A percentile compares a stretch with the other conserved stretches of the same genome.
Evolutionary conservation across 2,797 vertebrate genomes (phyloP).

Genomic region (Gila robusta): DNA sequence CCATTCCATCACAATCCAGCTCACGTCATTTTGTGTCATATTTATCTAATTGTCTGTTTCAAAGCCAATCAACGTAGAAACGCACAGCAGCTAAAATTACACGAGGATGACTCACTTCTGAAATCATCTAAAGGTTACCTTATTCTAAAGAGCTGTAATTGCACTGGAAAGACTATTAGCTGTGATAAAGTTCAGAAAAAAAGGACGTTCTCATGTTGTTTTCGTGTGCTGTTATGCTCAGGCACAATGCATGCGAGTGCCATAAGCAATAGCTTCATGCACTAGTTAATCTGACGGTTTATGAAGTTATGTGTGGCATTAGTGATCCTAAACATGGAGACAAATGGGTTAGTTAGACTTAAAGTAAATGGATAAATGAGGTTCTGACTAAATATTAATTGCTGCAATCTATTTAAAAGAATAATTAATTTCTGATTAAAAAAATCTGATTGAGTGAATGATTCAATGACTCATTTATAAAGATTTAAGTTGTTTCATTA

Average conservation of each 20-base stretch:
- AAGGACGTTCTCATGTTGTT: constrained; percentile 62
- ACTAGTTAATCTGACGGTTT: constrained; percentile 1
- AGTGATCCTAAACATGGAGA: not conserved
- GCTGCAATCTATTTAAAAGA: not conserved
- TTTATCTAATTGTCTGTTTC: constrained; percentile 74
- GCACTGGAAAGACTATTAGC: constrained; percentile 70
- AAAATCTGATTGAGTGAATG: not conserved
- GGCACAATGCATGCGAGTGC: constrained; percentile 40
- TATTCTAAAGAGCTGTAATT: constrained; percentile 85
- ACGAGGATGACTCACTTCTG: constrained; percentile 90
- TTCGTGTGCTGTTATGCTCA: constrained; percentile 63
- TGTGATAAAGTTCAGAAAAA: constrained; percentile 63
- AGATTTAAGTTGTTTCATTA: not conserved
- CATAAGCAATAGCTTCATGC: constrained; percentile 34
- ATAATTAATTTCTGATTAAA: not conserved
- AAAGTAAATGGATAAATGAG: not conserved
- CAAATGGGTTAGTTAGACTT: not conserved
- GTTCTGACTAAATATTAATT: not conserved
- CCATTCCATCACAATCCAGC: constrained; percentile 52
- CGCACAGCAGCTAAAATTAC: constrained; percentile 87
- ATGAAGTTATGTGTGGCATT: constrained; percentile 35
- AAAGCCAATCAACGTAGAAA: constrained; percentile 76
- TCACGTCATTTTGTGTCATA: constrained; percentile 71
- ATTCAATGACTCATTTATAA: not conserved
- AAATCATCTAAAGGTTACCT: constrained; percentile 93